Percentiles rank a stretch among this genome's conserved stretches.
Conservation (phyloP, 2,888 invertebrate species). For the Agrilus mali region DNA sequence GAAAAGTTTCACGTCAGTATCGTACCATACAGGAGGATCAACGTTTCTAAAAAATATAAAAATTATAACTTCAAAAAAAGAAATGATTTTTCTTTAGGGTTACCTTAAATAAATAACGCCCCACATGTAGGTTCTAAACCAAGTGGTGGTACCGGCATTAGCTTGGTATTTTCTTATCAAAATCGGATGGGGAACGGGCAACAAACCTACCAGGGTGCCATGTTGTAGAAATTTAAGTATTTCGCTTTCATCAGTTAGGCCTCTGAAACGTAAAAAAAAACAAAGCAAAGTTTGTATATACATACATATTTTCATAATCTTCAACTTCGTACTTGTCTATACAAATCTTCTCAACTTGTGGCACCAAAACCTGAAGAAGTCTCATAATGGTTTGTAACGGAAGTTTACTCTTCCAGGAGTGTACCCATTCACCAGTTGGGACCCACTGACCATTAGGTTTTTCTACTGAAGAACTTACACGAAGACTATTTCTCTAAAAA, state of each 20-base stretch:
- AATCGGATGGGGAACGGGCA: constrained; percentile 99
- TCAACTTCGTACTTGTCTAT: constrained; percentile 74
- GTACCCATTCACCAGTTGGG: constrained; percentile 94
- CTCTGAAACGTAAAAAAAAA: constrained; percentile 44
- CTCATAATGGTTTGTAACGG: constrained; percentile 99
- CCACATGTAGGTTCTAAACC: constrained; percentile 99
- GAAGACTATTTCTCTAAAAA: constrained; percentile 48
- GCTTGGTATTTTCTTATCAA: constrained; percentile 98
- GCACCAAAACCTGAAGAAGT: constrained; percentile 93
- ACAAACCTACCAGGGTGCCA: constrained; percentile 90
- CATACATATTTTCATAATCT: background rate
- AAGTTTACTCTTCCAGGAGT: constrained; percentile 91
- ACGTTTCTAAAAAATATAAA: constrained; percentile 64
- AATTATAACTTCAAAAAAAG: background rate
- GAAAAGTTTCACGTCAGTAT: constrained; percentile 96
- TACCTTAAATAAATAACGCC: constrained; percentile 95
- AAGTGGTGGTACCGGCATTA: constrained; percentile 95
- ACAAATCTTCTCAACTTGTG: constrained; percentile 99
- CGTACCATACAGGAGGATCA: constrained; percentile 99
- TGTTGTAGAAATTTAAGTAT: constrained; percentile 98
- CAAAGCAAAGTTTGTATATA: constrained; percentile 1
- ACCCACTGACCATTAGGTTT: constrained; percentile 50
- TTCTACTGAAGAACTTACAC: constrained; percentile 36
- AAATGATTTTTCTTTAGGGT: too few species aligned
- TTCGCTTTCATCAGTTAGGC: constrained; percentile 97